Base-by-base conservation (phyloP, 2,888 invertebrate genomes). In the Tinea pellionella region DNA sequence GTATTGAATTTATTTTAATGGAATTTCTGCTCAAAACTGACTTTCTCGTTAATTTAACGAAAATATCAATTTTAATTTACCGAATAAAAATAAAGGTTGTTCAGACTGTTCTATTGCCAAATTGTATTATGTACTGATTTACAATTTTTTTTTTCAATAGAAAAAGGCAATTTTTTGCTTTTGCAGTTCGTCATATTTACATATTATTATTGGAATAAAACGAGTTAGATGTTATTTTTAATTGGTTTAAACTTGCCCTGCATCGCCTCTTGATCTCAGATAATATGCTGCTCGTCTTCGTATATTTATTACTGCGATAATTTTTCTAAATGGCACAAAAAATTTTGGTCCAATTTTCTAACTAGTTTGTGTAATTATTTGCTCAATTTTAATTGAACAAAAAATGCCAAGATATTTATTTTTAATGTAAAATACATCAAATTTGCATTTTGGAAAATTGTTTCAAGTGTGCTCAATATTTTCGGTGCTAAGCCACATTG, bases 181-280 rank as follows among this genome's bases (percentile, higher is more conserved):
- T n/a, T n/a, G n/a, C n/a, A n/a, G n/a, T n/a, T n/a, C n/a, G n/a
- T n/a, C n/a, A n/a, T n/a, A n/a, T n/a, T n/a, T n/a, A n/a, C n/a
- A n/a, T n/a, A n/a, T n/a, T n/a, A n/a, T n/a, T n/a, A n/a, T n/a
- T n/a, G n/a, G n/a, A n/a, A n/a, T n/a, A n/a, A n/a, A n/a, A n/a
- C n/a, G n/a, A n/a, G n/a, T n/a, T n/a, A n/a, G n/a, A n/a, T n/a
- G n/a, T n/a, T n/a, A n/a, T n/a, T n/a, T n/a, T 18, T 32, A 32
- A 30, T 57, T 57, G 13, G 57, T 57, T 32, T 29, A 8, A 56
- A 11, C 30, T 32, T 57, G 57, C 57, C 57, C 12, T 29, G 30
- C 29, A 29, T 57, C 15, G 32, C 32, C 16, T 57, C 13, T 57
- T 57, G 57, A 57, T 57, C 57, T 57, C 57, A 7, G 32, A 32